A percentile compares a stretch with the other conserved stretches of the same genome.
Evolutionary conservation across 35 echinoderm and acorn worm species (phyloP).

Genomic region (Amphiura filiformis): DNA sequence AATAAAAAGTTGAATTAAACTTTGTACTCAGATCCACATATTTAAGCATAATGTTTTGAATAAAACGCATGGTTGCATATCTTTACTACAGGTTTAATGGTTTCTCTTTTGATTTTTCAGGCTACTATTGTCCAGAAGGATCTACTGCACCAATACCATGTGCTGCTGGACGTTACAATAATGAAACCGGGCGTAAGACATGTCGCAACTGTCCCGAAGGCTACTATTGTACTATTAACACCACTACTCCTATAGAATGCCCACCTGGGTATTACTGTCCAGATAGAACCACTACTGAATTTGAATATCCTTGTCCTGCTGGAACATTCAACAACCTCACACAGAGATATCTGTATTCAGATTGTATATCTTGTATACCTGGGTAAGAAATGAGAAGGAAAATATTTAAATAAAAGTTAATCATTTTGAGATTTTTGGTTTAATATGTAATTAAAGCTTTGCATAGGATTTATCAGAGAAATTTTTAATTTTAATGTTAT

Average conservation of each 20-base stretch:
- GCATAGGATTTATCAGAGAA: too few relatives aligned
- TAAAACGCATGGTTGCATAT: too few relatives aligned
- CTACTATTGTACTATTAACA: conserved; percentile 87
- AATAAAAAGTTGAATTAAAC: too few relatives aligned
- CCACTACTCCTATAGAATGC: conserved; percentile 71
- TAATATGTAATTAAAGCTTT: too few relatives aligned
- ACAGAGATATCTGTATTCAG: conserved; percentile 20
- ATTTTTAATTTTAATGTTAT: too few relatives aligned
- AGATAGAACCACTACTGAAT: conserved; percentile 46
- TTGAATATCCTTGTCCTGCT: conserved; percentile 73
- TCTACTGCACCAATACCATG: conserved; percentile 52
- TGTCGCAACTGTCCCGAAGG: conserved; percentile 77
- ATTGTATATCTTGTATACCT: conserved; percentile 81
- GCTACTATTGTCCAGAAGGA: conserved; percentile 69
- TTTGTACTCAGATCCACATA: too few relatives aligned
- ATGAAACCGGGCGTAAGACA: conserved; percentile 60
- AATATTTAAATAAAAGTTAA: background rate
- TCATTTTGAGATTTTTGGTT: too few relatives aligned
- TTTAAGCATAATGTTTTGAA: too few relatives aligned
- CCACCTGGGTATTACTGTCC: conserved; percentile 88
- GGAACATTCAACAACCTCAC: conserved; percentile 98
- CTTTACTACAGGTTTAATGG: too few relatives aligned
- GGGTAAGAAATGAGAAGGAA: conserved; percentile 61
- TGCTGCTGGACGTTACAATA: conserved; percentile 71
- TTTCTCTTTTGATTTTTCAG: too few relatives aligned